Conservation (phyloP, 2,797 vertebrate species). For the Sus cebifrons region DNA sequence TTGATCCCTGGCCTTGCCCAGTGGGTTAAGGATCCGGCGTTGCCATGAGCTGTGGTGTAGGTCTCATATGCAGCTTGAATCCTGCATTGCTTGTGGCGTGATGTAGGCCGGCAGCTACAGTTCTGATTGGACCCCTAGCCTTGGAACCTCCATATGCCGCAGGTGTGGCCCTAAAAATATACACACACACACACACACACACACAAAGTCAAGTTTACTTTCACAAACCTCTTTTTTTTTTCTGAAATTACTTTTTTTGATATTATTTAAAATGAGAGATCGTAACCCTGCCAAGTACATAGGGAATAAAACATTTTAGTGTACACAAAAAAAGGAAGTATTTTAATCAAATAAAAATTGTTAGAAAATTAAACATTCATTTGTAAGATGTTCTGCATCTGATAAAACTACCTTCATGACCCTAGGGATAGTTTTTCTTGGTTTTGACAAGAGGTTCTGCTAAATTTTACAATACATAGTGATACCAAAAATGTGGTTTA, state of each 20-base stretch:
- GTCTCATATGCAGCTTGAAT: too few relatives aligned
- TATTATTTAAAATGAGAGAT: constrained; percentile 88
- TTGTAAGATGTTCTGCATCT: not conserved
- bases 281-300: constrained; percentile 92
- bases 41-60: too few relatives aligned
- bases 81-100: too few relatives aligned
- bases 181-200: too few relatives aligned
- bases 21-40: too few relatives aligned
- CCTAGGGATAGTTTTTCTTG: not conserved
- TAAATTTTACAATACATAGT: not conserved
- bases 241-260: constrained; percentile 81
- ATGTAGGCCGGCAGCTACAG: too few relatives aligned
- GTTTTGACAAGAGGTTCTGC: not conserved
- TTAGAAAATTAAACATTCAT: constrained; percentile 88
- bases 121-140: too few relatives aligned
- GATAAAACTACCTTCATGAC: not conserved
- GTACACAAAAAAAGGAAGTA: constrained; percentile 89
- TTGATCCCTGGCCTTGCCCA: too few relatives aligned
- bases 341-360: constrained; percentile 97
- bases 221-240: constrained; percentile 75
- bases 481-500: not conserved
- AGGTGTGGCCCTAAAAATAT: too few relatives aligned
- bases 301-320: constrained; percentile 96
- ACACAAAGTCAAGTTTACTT: constrained; percentile 86
- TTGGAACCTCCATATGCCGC: too few relatives aligned